A percentile compares a stretch with the other conserved stretches of the same genome.
Conservation (phyloP, 2,113 vertebrate species). For the Entelurus aequoreus region DNA sequence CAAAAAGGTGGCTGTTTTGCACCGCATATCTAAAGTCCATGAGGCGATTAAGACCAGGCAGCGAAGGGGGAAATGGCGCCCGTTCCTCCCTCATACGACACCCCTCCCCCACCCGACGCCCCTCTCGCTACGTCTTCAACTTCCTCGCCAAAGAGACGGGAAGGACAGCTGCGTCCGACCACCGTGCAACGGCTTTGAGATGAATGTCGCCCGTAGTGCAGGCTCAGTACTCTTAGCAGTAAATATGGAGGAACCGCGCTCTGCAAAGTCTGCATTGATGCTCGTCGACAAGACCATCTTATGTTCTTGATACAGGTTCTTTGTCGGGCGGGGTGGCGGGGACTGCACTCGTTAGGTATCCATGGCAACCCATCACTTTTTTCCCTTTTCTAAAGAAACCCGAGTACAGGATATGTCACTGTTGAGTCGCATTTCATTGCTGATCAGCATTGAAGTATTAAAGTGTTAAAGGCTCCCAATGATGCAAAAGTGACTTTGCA, state of each 20-base stretch:
- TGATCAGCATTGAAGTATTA: neutral
- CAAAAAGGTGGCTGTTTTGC: slow-evolving; percentile 46
- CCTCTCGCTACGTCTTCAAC: slow-evolving; percentile 44
- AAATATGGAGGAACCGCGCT: neutral
- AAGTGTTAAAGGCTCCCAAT: too few relatives aligned
- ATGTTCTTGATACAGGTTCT: slow-evolving; percentile 45
- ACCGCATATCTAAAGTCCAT: slow-evolving; percentile 64
- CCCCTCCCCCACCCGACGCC: slow-evolving; percentile 28
- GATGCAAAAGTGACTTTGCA: too few relatives aligned
- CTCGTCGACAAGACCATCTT: slow-evolving; percentile 10
- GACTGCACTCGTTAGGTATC: slow-evolving; percentile 51
- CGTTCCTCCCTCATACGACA: slow-evolving; percentile 31
- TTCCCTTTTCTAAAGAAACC: neutral
- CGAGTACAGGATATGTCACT: neutral
- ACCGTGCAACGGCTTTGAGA: slow-evolving; percentile 45
- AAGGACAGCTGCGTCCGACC: slow-evolving; percentile 47
- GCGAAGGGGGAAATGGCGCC: slow-evolving; percentile 42
- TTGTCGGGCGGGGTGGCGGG: slow-evolving; percentile 12
- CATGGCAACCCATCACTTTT: slow-evolving; percentile 57
- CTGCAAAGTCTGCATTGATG: neutral
- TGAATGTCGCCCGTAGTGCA: slow-evolving; percentile 39
- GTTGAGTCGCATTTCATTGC: neutral
- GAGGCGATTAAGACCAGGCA: slow-evolving; percentile 57
- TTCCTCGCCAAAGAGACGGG: slow-evolving; percentile 21
- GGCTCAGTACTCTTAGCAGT: slow-evolving; percentile 9